phyloP scores from a whole-genome alignment of 2,113 vertebrate species.

The Piaya cayana region DNA sequence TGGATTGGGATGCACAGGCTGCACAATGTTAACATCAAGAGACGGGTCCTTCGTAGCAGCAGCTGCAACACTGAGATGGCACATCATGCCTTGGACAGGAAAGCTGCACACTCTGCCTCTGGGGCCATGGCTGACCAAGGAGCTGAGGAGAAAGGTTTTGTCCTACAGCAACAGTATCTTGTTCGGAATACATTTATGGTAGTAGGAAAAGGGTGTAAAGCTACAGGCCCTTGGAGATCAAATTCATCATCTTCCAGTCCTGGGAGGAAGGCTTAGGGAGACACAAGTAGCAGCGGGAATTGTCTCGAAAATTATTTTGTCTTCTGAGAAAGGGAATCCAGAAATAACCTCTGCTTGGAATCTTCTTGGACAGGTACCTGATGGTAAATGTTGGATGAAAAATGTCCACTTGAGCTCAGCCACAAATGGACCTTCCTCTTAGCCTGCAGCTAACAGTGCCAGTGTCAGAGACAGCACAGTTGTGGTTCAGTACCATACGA shows the following conservation, averaged over 20 bases:
- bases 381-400: not conserved
- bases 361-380: not conserved
- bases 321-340: not conserved
- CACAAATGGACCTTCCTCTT: not conserved
- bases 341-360: not conserved
- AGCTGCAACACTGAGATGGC: not conserved
- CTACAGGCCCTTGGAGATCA: not conserved
- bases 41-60: not conserved
- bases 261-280: not conserved
- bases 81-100: not conserved
- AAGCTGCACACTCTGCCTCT: rapidly evolving
- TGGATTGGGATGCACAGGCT: not conserved
- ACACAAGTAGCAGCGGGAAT: not conserved
- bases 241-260: not conserved
- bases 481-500: not conserved
- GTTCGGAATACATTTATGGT: not conserved
- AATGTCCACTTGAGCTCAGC: not conserved
- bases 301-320: not conserved
- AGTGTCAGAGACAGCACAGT: not conserved
- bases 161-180: not conserved
- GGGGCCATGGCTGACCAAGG: not conserved
- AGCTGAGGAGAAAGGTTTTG: not conserved
- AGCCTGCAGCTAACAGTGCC: not conserved
- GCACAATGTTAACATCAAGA: not conserved
- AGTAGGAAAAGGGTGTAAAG: not conserved